A percentile compares a stretch with the other conserved stretches of the same genome.
These are phyloP conservation scores for Drosophila triauraria DNA, from an alignment of 1,140 invertebrate species.

Conservation along the genomic window DNA sequence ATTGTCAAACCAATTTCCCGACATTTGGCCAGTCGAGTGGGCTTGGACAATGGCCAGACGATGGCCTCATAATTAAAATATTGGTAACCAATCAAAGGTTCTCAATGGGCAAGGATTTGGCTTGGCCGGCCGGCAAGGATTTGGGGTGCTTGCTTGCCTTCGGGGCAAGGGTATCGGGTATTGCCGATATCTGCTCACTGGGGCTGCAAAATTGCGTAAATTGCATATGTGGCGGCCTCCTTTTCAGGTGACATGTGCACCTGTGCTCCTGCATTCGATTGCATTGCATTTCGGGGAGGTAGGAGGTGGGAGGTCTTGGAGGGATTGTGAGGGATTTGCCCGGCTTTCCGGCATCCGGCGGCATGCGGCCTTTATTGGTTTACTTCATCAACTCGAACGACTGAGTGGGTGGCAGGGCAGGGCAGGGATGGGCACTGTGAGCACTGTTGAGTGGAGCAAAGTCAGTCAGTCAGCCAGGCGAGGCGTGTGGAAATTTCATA, in stretches of 20 bases:
- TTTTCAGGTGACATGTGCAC: slow-evolving; percentile 74
- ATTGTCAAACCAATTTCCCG: slow-evolving; percentile 55
- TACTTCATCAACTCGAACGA: slow-evolving; percentile 79
- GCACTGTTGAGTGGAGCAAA: not conserved
- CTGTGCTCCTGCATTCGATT: slow-evolving; percentile 21
- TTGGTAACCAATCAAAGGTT: slow-evolving; percentile 77
- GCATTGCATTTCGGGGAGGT: slow-evolving; percentile 5
- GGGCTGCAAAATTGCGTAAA: slow-evolving; percentile 78
- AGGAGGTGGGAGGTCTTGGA: not conserved
- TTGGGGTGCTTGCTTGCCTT: not conserved
- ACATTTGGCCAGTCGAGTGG: slow-evolving; percentile 16
- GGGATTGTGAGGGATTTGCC: slow-evolving; percentile 52
- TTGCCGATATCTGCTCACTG: slow-evolving; percentile 66
- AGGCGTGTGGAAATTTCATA: slow-evolving; percentile 75
- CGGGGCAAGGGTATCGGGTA: no score
- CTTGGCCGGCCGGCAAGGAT: not conserved
- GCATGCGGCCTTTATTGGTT: slow-evolving; percentile 77
- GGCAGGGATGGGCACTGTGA: not conserved
- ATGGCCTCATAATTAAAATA: slow-evolving; percentile 72
- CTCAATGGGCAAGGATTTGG: slow-evolving; percentile 37
- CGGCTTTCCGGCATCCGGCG: slow-evolving; percentile 68
- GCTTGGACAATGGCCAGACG: slow-evolving; percentile 37
- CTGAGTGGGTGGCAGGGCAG: slow-evolving; percentile 9
- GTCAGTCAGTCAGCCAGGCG: slow-evolving; percentile 50
- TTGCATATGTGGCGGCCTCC: slow-evolving; percentile 58